Conservation (phyloP, 2,888 invertebrate species). For the Mactromeris polynyma region DNA sequence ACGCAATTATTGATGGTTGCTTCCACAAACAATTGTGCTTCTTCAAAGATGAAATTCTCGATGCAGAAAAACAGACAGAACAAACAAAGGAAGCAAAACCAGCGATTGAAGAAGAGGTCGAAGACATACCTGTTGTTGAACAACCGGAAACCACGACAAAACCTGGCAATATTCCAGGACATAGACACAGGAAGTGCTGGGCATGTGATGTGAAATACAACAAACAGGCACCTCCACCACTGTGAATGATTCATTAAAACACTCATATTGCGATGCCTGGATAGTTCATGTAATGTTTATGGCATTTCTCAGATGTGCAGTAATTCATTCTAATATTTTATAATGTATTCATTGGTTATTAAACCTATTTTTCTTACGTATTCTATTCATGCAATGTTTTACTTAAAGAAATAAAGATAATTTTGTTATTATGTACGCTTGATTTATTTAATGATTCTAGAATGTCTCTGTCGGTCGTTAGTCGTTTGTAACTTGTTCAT, state of each 20-base stretch:
- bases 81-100: neutral
- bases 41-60: neutral
- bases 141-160: neutral
- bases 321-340: no score
- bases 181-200: slow-evolving; percentile 27
- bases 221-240: neutral
- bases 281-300: no score
- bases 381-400: no score
- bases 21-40: neutral
- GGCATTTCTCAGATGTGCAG: no score
- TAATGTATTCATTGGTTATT: no score
- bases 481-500: no score
- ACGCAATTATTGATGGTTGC: neutral
- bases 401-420: no score
- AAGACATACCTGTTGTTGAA: neutral
- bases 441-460: no score
- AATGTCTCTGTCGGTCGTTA: no score
- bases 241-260: neutral
- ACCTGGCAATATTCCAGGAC: neutral
- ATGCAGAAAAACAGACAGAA: neutral
- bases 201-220: slow-evolving; percentile 43
- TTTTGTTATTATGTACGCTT: no score
- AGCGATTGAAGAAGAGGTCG: neutral
- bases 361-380: no score
- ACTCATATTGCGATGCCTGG: no score